Evolutionary conservation across 2,113 vertebrate genomes (phyloP).

Genomic region (Entelurus aequoreus): DNA sequence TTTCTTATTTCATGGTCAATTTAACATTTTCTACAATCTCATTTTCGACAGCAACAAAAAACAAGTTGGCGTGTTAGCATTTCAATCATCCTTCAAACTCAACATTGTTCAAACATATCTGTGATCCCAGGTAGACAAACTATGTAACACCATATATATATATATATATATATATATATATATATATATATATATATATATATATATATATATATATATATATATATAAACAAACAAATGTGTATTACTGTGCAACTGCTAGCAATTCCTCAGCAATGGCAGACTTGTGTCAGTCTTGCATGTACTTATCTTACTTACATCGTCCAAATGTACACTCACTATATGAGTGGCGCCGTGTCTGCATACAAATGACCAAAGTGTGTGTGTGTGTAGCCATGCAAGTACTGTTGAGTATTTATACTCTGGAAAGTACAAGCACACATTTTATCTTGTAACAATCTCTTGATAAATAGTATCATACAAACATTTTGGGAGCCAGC

Average conservation of each 20-base stretch:
- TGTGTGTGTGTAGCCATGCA: conserved; percentile 26
- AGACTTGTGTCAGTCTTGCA: conserved; percentile 44
- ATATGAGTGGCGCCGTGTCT: conserved; percentile 24
- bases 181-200: too few relatives aligned
- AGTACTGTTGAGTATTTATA: conserved; percentile 21
- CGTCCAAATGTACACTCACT: conserved; percentile 38
- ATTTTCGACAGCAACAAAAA: too few relatives aligned
- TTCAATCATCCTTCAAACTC: not conserved
- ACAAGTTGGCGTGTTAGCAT: not conserved
- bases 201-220: conserved; percentile 52
- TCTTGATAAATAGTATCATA: conserved; percentile 96
- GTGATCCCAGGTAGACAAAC: conserved; percentile 26
- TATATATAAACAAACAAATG: conserved; percentile 59
- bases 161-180: too few relatives aligned
- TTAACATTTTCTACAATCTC: conserved; percentile 7
- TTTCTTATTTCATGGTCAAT: conserved; percentile 8
- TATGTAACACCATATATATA: conserved; percentile 32
- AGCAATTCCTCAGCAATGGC: conserved; percentile 41
- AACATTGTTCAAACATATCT: too few relatives aligned
- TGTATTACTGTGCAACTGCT: conserved; percentile 61
- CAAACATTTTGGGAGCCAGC: conserved; percentile 97
- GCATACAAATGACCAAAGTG: conserved; percentile 20
- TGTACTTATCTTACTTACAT: conserved; percentile 42
- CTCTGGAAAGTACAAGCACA: conserved; percentile 33
- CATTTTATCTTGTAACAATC: conserved; percentile 55